Evolutionary conservation across 2,113 vertebrate genomes (phyloP).

Genomic region (Calcarius ornatus): DNA sequence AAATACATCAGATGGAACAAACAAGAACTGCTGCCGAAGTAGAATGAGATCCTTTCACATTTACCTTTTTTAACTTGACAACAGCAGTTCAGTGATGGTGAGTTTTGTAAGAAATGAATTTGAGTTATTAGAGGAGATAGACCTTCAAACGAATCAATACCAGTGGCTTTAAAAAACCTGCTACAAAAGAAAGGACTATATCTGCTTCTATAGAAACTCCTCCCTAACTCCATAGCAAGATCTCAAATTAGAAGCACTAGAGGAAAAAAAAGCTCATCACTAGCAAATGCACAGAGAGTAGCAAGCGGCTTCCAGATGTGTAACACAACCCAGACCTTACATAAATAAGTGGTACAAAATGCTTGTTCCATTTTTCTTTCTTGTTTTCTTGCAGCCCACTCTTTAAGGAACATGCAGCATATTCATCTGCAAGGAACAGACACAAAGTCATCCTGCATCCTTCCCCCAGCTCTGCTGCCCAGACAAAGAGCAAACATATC

Average conservation of each 20-base stretch:
- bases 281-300: not conserved
- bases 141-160: not conserved
- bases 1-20: not conserved
- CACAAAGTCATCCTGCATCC: not conserved
- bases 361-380: not conserved
- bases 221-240: not conserved
- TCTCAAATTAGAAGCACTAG: not conserved
- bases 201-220: not conserved
- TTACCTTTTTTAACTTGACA: not conserved
- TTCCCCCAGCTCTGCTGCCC: not conserved
- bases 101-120: not conserved
- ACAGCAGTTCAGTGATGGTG: not conserved
- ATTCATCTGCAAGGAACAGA: not conserved
- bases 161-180: not conserved
- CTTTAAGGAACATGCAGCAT: not conserved
- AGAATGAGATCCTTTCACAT: not conserved
- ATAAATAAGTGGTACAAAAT: not conserved
- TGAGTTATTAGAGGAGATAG: not conserved
- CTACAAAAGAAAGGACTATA: not conserved
- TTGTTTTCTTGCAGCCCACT: not conserved
- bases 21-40: not conserved
- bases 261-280: not conserved
- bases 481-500: not conserved
- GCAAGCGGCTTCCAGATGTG: slow-evolving; percentile 3
- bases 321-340: not conserved